Evolutionary conservation across 2,797 vertebrate species (phyloP).

Genomic region (Ptychadena robeensis): DNA sequence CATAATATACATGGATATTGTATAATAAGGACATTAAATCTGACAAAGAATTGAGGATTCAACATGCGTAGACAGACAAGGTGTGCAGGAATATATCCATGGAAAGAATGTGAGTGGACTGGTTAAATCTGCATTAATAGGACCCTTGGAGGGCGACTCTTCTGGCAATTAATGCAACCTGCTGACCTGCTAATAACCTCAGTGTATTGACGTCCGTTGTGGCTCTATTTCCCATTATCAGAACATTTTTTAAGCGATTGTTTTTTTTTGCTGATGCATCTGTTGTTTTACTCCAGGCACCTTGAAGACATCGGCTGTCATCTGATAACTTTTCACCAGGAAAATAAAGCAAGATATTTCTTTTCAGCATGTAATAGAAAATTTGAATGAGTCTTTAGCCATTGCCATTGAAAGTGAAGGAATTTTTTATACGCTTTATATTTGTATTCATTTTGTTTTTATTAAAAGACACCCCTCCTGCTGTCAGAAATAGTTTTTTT

Average conservation of each 20-base stretch:
- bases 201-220: conserved; percentile 57
- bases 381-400: not conserved
- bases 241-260: conserved; percentile 59
- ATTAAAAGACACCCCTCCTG: too few relatives aligned
- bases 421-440: not conserved
- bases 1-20: not conserved
- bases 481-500: too few relatives aligned
- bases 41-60: conserved; percentile 46
- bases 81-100: conserved; percentile 48
- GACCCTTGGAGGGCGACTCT: conserved; percentile 60
- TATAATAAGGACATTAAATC: not conserved
- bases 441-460: not conserved
- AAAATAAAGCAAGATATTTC: conserved; percentile 19
- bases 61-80: conserved; percentile 47
- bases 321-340: conserved; percentile 46
- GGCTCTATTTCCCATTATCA: conserved; percentile 59
- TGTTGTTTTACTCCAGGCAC: conserved; percentile 61
- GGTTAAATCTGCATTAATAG: conserved; percentile 58
- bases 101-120: conserved; percentile 58
- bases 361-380: conserved; percentile 13
- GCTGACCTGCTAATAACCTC: conserved; percentile 62
- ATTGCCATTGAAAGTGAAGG: not conserved
- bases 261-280: conserved; percentile 60
- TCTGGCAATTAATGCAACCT: conserved; percentile 60
- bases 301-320: conserved; percentile 45